Evolutionary conservation across 2,113 vertebrate species (phyloP).

Genomic region (Ceratotherium simum): DNA sequence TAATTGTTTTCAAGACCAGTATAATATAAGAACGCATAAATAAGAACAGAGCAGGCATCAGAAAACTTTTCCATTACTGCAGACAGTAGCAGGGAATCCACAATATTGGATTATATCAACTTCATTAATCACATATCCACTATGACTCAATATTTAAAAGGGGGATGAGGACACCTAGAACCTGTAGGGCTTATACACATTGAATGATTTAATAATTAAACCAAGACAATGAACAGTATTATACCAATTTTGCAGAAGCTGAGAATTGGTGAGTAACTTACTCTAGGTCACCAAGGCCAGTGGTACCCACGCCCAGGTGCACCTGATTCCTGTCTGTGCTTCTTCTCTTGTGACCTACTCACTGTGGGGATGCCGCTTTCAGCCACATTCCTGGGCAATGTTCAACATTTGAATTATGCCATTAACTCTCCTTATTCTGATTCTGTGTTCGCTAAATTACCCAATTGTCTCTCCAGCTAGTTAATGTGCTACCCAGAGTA

Average conservation of each 20-base stretch:
- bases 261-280: neutral
- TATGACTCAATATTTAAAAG: neutral
- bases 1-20: neutral
- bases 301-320: neutral
- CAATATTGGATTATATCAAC: neutral
- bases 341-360: neutral
- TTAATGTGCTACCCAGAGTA: neutral
- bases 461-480: neutral
- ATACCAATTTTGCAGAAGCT: neutral
- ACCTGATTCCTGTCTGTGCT: neutral
- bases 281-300: neutral
- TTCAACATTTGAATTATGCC: neutral
- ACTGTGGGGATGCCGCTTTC: neutral
- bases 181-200: neutral
- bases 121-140: neutral
- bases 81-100: neutral
- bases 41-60: neutral
- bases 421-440: conserved; percentile 1
- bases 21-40: neutral
- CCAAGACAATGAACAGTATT: neutral
- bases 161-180: neutral
- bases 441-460: neutral
- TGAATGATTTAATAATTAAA: neutral
- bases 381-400: neutral
- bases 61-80: neutral